Base-by-base conservation (phyloP, 2,113 vertebrate genomes). In the Megaceryle torquata region DNA sequence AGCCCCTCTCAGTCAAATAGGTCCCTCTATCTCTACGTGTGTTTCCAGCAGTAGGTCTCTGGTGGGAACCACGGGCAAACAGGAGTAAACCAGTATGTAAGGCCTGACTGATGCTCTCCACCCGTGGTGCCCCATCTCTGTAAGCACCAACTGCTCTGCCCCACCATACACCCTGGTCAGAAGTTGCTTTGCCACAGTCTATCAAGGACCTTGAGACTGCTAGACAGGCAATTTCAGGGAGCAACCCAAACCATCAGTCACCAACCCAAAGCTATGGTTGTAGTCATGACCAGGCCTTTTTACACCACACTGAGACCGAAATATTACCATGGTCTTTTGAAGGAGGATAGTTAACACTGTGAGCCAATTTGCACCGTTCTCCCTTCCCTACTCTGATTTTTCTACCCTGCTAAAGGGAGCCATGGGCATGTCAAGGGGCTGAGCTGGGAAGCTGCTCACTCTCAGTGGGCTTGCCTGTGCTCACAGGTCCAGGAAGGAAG, bases 101-200 rank as follows among this genome's bases (percentile, higher is more conserved):
- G 67, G 39, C 11, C 67, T 56, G 46, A 37, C 28, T 68, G 71
- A 39, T 88, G 35, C 7, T 91, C n/a, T 71, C 25, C 48, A 67
- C 31, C 31, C 64, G 22, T 50, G 18, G 26, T 2, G 2, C 56
- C 33, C n/a, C 53, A 10, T 46, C 68, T 8, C 0, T 44, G 41
- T 29, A 35, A 86, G 48, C 64, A 50, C 4, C 1, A 1, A 9
- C 31, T 35, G 24, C 61, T 61, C 41, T 78, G 46, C 20, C 28
- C 29, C 39, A 64, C 54, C 0, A 0, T 16, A 15, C 20, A 24
- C 3, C 16, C 15, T 50, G 41, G 10, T 4, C 0, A 0, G 28
- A 35, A 24, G 4, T 16, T 76, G 35, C 57, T 68, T 80, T 86
- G 29, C 46, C 37, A 4, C 59, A 71, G 33, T 29, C 67, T 68